phyloP scores from a whole-genome alignment of 2,888 invertebrate species.

The Deroplatys truncata region DNA sequence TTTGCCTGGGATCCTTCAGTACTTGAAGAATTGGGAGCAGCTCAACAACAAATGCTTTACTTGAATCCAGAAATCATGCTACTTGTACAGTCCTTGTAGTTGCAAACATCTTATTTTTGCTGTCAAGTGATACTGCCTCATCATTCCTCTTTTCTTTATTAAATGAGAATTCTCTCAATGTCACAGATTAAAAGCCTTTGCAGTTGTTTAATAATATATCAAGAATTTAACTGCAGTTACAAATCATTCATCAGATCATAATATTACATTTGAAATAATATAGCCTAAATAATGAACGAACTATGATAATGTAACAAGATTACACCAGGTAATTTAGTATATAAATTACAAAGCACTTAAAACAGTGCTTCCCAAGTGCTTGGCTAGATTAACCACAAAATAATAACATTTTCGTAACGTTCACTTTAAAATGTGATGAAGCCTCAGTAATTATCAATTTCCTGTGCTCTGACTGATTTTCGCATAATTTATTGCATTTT shows the following conservation, averaged over 20 bases:
- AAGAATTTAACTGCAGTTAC: background rate
- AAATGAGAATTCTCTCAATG: background rate
- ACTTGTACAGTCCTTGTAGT: slow-evolving; percentile 50
- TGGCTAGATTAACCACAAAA: background rate
- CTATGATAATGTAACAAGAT: background rate
- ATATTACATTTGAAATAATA: background rate
- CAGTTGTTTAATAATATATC: background rate
- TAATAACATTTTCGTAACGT: background rate
- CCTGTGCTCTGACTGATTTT: background rate
- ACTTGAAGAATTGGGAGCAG: slow-evolving; percentile 49
- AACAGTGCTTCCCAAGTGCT: background rate
- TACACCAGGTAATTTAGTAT: background rate
- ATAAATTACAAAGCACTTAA: background rate
- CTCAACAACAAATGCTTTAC: slow-evolving; percentile 49
- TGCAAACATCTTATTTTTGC: background rate
- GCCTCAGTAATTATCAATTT: background rate
- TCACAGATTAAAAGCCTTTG: background rate
- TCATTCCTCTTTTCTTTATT: background rate
- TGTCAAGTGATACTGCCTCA: slow-evolving; percentile 41
- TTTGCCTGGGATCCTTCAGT: slow-evolving; percentile 62
- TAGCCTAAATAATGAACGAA: background rate
- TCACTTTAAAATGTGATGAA: background rate
- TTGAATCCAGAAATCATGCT: slow-evolving; percentile 75
- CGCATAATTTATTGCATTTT: background rate
- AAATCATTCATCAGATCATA: background rate